Base-by-base conservation (phyloP, 2,888 invertebrate species). In the Trileptium ribeirensis region DNA sequence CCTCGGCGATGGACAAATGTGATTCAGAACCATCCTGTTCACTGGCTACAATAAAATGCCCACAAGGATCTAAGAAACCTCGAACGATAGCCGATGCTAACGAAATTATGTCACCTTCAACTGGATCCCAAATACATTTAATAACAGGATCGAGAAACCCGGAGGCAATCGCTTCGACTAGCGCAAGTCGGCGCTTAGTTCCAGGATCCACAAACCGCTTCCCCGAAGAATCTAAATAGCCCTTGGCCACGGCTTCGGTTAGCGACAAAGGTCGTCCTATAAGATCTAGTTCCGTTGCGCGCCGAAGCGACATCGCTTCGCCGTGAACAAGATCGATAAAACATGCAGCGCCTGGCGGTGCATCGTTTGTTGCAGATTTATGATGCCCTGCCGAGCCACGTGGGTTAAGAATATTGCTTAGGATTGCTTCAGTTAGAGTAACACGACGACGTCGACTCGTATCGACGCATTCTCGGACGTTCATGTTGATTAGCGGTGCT, bases 251-350 rank as follows among this genome's bases (percentile, higher is more conserved):
- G 82, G 90, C 89, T 87, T 96, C 96, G 90, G 95, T 94, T 40
- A 98, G 91, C n/a, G 96, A 95, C 91, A 95, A 92, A 0, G 97
- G 96, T 90, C 95, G 95, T 79, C 93, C 92, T 85, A 97, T 94
- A 78, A 94, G 91, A 81, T 93, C 93, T 84, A 94, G 92, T 83
- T 92, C 92, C 86, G 93, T 92, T n/a, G 97, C 97, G 87, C 95
- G 94, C 87, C 92, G 92, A 86, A 95, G 92, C 38, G 93, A 91
- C 77, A 75, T 33, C 87, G 93, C 93, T 89, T 95, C 94, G 88
- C 93, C 92, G 81, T 92, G 92, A 79, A 92, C 89, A 85, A 92
- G 92, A 87, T 96, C 94, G 82, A 92, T 89, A 89, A 94, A 96
- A 87, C 93, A 93, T 83, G 95, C 95, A 38, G 87, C 84, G 8